Conservation (phyloP, 2,113 vertebrate genomes). For the Syrrhaptes paradoxus region DNA sequence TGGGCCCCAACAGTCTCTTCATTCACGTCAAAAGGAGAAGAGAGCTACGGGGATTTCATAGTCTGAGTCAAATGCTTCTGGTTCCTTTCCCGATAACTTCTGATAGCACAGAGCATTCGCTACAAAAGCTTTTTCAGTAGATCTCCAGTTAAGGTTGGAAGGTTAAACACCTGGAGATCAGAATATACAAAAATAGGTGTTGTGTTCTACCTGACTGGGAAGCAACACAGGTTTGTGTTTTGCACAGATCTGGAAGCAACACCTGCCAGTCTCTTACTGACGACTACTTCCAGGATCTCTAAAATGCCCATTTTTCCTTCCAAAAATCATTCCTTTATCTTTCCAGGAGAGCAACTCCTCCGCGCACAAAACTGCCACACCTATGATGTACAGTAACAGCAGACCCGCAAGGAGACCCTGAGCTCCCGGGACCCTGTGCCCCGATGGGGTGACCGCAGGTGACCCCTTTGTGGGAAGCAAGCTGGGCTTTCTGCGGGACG, state of each 20-base stretch:
- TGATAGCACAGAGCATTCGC: accelerated
- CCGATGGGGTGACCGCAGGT: no score
- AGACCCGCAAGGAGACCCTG: neutral
- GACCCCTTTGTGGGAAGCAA: neutral
- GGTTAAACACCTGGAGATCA: neutral
- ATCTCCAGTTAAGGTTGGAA: neutral
- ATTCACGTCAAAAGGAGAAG: neutral
- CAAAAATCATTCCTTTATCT: neutral
- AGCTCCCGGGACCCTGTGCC: no score
- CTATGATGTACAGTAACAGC: accelerated
- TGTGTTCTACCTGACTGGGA: neutral
- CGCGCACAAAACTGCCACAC: neutral
- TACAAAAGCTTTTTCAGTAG: neutral
- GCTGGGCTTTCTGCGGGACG: neutral
- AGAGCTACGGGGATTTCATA: neutral
- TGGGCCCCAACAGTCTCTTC: neutral
- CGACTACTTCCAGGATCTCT: neutral
- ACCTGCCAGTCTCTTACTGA: neutral
- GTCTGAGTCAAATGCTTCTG: neutral
- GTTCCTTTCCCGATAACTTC: neutral
- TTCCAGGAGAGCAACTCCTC: neutral
- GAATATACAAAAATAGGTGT: accelerated
- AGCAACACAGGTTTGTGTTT: neutral
- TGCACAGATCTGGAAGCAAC: neutral
- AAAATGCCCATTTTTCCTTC: accelerated